These are phyloP conservation scores for Rhimphoctona megacephalus DNA, from an alignment of 2,888 invertebrate genomes.

Conservation along the genomic window DNA sequence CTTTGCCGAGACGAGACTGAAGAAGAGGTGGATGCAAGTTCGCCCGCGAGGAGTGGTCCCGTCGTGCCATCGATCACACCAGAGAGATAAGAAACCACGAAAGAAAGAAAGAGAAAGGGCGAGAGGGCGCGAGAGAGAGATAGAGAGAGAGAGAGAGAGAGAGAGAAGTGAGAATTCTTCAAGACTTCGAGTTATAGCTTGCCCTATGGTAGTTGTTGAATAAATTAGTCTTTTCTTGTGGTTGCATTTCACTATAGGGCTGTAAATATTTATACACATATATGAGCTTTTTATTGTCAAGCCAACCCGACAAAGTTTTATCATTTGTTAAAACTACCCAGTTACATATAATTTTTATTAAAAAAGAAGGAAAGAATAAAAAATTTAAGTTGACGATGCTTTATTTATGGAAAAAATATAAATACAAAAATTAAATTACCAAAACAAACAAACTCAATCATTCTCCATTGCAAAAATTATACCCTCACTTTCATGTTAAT, in stretches of 20 bases:
- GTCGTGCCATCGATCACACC: conserved; percentile 68
- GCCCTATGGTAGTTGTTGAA: conserved; percentile 59
- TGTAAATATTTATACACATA: conserved; percentile 5
- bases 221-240: conserved; percentile 62
- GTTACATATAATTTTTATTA: background rate
- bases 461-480: background rate
- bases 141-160: conserved; percentile 22
- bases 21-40: conserved; percentile 51
- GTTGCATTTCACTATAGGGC: conserved; percentile 21
- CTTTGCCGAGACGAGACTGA: conserved; percentile 14
- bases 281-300: background rate
- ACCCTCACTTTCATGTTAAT: background rate
- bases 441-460: background rate
- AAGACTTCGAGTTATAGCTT: conserved; percentile 46
- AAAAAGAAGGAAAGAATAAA: background rate
- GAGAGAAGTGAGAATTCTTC: conserved; percentile 59
- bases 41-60: conserved; percentile 66
- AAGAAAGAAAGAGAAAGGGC: conserved; percentile 6
- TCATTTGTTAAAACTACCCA: background rate
- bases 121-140: conserved; percentile 20
- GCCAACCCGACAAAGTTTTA: background rate
- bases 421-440: background rate
- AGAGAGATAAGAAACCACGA: conserved; percentile 63
- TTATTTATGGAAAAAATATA: background rate
- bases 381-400: background rate